These are phyloP conservation scores for Metopia argyrocephala DNA, from an alignment of 2,888 invertebrate genomes.

Conservation along the genomic window DNA sequence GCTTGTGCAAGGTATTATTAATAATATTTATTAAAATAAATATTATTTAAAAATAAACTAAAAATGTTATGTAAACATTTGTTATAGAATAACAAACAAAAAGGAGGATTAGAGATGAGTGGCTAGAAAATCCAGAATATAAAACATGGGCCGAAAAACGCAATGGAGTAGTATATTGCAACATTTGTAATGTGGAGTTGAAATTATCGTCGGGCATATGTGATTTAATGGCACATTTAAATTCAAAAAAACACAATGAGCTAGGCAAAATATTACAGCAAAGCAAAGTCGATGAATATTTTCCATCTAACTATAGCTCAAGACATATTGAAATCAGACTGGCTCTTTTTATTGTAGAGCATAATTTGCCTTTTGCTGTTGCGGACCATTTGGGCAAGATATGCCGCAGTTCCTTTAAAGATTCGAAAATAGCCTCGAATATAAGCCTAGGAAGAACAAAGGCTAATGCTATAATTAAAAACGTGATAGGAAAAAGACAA, in stretches of 20 bases:
- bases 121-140: conserved; percentile 1
- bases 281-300: neutral
- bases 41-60: too few relatives aligned
- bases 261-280: neutral
- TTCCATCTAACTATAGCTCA: neutral
- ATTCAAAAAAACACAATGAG: conserved; percentile 7
- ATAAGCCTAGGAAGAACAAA: conserved; percentile 14
- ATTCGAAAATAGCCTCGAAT: conserved; percentile 1
- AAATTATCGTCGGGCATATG: conserved; percentile 8
- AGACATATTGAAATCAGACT: conserved; percentile 11
- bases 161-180: neutral
- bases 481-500: neutral
- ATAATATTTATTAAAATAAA: too few relatives aligned
- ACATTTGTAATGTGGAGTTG: neutral
- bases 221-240: conserved; percentile 4
- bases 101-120: conserved; percentile 15
- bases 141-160: conserved; percentile 12
- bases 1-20: too few relatives aligned
- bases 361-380: conserved; percentile 17
- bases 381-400: neutral
- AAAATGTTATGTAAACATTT: too few relatives aligned
- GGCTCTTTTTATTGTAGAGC: conserved; percentile 19
- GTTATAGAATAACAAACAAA: too few relatives aligned
- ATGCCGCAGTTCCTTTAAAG: conserved; percentile 1
- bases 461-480: conserved; percentile 16